Percentiles rank a stretch among this genome's conserved stretches.
These are phyloP conservation scores for Leptinotarsa lineolata DNA, from an alignment of 1,140 invertebrate species.

Conservation along the genomic window DNA sequence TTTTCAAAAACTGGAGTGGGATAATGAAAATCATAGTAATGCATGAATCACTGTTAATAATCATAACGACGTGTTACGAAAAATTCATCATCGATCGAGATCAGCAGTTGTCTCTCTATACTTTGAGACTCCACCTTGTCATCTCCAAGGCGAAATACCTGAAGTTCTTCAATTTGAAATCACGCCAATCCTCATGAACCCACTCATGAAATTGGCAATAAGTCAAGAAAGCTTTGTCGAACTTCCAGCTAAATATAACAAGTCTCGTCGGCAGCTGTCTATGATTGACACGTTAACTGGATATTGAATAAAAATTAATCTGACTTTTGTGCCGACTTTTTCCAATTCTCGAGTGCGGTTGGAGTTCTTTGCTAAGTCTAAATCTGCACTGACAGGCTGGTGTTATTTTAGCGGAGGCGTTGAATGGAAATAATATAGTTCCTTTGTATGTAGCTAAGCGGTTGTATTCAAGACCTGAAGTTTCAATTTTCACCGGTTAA, in stretches of 20 bases:
- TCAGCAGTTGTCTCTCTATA: no score
- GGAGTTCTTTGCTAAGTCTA: background rate
- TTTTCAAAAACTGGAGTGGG: no score
- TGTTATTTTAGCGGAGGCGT: constrained; percentile 5
- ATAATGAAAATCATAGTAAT: no score
- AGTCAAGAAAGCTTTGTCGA: background rate
- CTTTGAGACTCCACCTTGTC: no score
- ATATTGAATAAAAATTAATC: constrained; percentile 4
- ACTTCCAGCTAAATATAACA: background rate
- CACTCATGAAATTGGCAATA: background rate
- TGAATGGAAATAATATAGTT: background rate
- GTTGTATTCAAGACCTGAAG: background rate
- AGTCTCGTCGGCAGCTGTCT: background rate
- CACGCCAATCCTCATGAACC: constrained; percentile 1
- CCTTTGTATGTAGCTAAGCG: background rate
- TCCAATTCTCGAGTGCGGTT: background rate
- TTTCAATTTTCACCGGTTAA: background rate
- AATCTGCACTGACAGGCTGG: constrained; percentile 2
- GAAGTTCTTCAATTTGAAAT: background rate
- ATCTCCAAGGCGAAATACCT: background rate
- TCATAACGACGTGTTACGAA: no score
- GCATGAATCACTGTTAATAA: no score
- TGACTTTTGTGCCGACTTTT: background rate
- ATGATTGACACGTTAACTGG: background rate
- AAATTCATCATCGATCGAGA: no score